phyloP scores from a whole-genome alignment of 1,140 invertebrate species.

The Brachionus rubens region DNA sequence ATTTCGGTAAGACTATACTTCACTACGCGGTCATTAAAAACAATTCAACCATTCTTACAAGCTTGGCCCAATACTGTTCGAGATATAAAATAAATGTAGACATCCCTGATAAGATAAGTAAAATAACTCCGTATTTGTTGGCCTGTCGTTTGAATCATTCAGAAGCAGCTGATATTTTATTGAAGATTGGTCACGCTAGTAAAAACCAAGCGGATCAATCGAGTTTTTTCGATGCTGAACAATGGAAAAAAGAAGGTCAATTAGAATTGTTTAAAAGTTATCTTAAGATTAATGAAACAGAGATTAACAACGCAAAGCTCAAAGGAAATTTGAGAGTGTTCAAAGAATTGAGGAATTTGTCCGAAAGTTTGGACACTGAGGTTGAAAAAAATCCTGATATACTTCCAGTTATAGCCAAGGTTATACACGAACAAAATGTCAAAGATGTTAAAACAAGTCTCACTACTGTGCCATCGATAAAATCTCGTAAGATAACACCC shows the following conservation, averaged over 20 bases:
- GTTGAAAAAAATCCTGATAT: constrained; percentile 33
- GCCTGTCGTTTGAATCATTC: constrained; percentile 32
- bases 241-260: constrained; percentile 43
- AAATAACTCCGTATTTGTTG: constrained; percentile 42
- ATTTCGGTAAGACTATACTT: constrained; percentile 16
- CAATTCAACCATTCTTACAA: constrained; percentile 13
- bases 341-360: constrained; percentile 7
- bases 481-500: neutral
- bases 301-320: constrained; percentile 38
- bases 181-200: constrained; percentile 11
- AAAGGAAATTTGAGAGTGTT: constrained; percentile 30
- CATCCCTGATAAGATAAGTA: constrained; percentile 34
- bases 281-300: constrained; percentile 14
- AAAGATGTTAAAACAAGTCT: neutral
- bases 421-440: neutral
- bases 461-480: neutral
- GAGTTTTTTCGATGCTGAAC: constrained; percentile 24
- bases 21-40: constrained; percentile 31
- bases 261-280: constrained; percentile 36
- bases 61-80: neutral
- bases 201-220: constrained; percentile 18
- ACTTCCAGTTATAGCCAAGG: constrained; percentile 17
- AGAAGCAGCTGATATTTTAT: constrained; percentile 6
- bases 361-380: constrained; percentile 14
- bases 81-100: constrained; percentile 37